Base-by-base conservation (phyloP, 2,888 invertebrate genomes). In the Rhagonycha fulva region DNA sequence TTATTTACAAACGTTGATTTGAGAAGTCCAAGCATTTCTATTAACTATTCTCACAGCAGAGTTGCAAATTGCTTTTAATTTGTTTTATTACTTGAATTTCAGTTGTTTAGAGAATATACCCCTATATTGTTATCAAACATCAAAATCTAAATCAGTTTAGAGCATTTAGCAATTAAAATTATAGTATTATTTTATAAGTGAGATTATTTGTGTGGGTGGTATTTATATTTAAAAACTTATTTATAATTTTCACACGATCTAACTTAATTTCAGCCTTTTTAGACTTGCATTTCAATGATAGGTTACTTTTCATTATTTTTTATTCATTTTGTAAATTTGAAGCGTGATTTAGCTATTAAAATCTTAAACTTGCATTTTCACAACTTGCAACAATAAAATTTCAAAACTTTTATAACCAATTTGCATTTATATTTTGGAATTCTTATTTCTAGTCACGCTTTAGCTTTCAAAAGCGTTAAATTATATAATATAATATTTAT, bases 301-400 rank as follows among this genome's bases (percentile, higher is more conserved):
- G 26, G 26, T 26, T 26, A 28, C 7, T 28, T 28, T 28, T 2
- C 28, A 9, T 28, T 2, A 28, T 9, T 28, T 7, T 9, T 28
- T 28, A 9, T 9, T 28, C 9, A 0, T 28, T 0, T 28, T 28
- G 9, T 9, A 9, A 9, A 9, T 1, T 1, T 32, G 30, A 30
- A 63, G 26, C 63, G 71, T 63, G 63, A 71, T 71, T 71, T 12
- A 62, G 10, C 2, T 19, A 12, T 63, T 32, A 19, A 70, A 71
- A 19, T 10, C 12, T 32, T 12, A 14, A n/a, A 66, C 19, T 11
- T 66, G 62, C 26, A 67, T 60, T 72, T 67, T 68, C 68, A 66
- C 72, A 72, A n/a, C 67, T 23, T 68, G 67, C 68, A 72, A 61
- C 72, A 67, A 72, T 68, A 60, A 71, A 66, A 32, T 66, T 47